A percentile compares a stretch with the other conserved stretches of the same genome.
Conservation (phyloP, 2,888 invertebrate species). For the Helicoverpa assulta region DNA sequence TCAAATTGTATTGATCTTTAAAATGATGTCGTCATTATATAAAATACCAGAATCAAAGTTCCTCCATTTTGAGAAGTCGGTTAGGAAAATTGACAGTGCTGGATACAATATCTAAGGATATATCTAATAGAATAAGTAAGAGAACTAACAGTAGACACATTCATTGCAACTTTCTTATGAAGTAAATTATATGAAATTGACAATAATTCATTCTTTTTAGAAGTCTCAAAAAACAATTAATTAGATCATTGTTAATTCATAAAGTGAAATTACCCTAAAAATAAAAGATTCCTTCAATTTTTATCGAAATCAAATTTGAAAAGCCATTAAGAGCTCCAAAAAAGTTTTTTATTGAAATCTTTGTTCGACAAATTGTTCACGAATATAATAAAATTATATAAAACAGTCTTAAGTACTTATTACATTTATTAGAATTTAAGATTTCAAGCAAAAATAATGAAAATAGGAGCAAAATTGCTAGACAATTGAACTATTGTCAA, state of each 20-base stretch:
- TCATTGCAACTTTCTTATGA: no score
- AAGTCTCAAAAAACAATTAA: background rate
- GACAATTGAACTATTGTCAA: slow-evolving; percentile 13
- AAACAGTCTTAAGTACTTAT: slow-evolving; percentile 43
- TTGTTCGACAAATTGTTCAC: slow-evolving; percentile 54
- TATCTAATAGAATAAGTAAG: no score
- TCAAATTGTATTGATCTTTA: no score
- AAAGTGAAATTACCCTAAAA: slow-evolving; percentile 23
- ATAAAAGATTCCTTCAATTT: slow-evolving; percentile 46
- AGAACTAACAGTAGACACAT: no score
- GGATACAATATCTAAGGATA: no score
- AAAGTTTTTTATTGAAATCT: slow-evolving; percentile 63
- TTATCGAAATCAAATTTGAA: slow-evolving; percentile 61
- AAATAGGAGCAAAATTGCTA: slow-evolving; percentile 27
- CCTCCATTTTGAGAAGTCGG: no score
- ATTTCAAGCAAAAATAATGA: slow-evolving; percentile 24
- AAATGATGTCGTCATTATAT: no score
- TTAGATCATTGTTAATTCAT: background rate
- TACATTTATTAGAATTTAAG: slow-evolving; percentile 40
- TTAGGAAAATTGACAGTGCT: no score
- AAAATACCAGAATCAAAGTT: no score
- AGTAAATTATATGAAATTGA: background rate
- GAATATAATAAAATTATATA: slow-evolving; percentile 58
- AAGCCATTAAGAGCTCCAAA: slow-evolving; percentile 58
- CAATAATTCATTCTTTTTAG: background rate